Percentiles rank a stretch among this genome's conserved stretches.
phyloP scores from a whole-genome alignment of 2,113 vertebrate genomes.

The Probosciger aterrimus region DNA sequence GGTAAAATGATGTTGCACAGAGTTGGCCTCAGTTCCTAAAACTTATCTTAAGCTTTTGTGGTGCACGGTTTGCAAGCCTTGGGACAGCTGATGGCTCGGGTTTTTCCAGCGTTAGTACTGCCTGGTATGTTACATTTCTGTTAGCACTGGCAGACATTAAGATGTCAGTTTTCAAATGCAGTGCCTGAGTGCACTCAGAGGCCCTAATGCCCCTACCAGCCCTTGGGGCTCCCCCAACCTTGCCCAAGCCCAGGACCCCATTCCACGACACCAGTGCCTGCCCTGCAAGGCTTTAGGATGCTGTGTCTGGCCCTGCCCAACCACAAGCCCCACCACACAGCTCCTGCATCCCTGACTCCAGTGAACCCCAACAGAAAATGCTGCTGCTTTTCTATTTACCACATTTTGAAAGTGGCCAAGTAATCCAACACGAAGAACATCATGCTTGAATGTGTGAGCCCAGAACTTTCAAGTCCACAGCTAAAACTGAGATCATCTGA shows the following conservation, averaged over 20 bases:
- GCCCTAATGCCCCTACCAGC: background rate
- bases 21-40: background rate
- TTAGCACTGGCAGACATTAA: background rate
- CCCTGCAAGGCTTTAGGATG: accelerated
- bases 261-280: background rate
- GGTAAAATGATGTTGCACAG: background rate
- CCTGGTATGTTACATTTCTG: background rate
- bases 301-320: accelerated
- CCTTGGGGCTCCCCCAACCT: accelerated
- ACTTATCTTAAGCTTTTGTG: background rate
- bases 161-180: background rate
- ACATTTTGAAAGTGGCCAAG: background rate
- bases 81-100: background rate
- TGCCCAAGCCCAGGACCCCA: no score
- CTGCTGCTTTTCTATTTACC: background rate
- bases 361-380: background rate
- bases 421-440: background rate
- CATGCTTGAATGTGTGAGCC: background rate
- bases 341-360: background rate
- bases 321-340: background rate
- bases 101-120: background rate
- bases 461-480: background rate
- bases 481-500: background rate
- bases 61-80: background rate
- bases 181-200: no score